phyloP scores from a whole-genome alignment of 2,888 invertebrate genomes.

The Ptychoptera contaminata region DNA sequence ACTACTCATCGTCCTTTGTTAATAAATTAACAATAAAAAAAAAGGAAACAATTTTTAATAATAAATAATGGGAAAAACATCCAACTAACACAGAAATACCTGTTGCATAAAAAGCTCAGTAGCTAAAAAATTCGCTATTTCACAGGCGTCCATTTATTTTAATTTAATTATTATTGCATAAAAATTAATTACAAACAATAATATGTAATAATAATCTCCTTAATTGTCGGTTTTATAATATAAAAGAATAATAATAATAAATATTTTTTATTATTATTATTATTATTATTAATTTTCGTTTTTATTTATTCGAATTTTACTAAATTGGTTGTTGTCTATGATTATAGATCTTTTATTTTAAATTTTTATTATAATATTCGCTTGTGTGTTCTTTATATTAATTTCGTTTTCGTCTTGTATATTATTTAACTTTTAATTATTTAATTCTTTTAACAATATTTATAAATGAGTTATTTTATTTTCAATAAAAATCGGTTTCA shows the following conservation, averaged over 20 bases:
- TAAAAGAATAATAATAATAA: too few species aligned
- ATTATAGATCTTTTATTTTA: background rate
- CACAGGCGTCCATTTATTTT: slow-evolving; percentile 55
- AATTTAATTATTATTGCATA: background rate
- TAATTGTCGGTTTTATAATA: background rate
- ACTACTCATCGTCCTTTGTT: too few species aligned
- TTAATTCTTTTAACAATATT: too few species aligned
- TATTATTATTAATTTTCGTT: background rate
- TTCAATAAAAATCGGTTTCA: too few species aligned
- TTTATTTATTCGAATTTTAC: background rate
- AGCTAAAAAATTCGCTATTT: slow-evolving; percentile 71
- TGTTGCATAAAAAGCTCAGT: slow-evolving; percentile 74
- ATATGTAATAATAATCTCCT: slow-evolving; percentile 1
- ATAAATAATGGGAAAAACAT: too few species aligned
- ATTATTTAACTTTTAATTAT: too few species aligned
- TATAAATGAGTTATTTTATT: too few species aligned
- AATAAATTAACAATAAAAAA: too few species aligned
- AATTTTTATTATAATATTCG: background rate
- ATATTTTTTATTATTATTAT: too few species aligned
- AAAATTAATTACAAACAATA: background rate
- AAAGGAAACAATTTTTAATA: too few species aligned
- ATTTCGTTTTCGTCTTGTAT: too few species aligned
- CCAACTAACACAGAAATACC: slow-evolving; percentile 31
- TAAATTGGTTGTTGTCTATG: background rate
- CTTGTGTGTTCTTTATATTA: too few species aligned